Base-by-base conservation (phyloP, 2,797 vertebrate species). In the Galago senegalensis region DNA sequence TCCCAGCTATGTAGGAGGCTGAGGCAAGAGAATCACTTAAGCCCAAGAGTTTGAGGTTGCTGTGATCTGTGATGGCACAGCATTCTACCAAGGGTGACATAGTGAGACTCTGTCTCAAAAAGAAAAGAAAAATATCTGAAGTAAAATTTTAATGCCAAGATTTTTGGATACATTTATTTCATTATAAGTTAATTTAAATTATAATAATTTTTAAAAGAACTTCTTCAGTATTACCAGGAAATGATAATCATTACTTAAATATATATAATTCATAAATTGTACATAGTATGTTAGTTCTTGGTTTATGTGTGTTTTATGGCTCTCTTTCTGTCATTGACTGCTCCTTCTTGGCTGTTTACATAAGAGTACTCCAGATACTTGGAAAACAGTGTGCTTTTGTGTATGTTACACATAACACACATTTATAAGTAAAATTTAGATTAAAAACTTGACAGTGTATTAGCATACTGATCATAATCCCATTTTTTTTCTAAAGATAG, bases 391-490 rank as follows among this genome's bases (percentile, higher is more conserved):
- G 49, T 81, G 16, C 60, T 73, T 91, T 81, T 91, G 13, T 88
- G 12, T 95, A 46, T 91, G 21, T 65, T 73, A 69, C 10, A 11
- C 34, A 27, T 40, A 9, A 77, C 13, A 23, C 72, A 23, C 72
- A 87, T 75, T 86, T 92, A 2, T 67, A 60, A 61, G 31, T 89
- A 86, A 93, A 94, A 82, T 83, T 77, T 93, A 94, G 93, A 76
- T 85, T 14, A 70, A 86, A 89, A 85, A 81, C 9, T 87, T 79
- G 56, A 63, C 58, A 80, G 83, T 83, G 3, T 82, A 34, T 81
- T 94, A 61, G 16, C 34, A 20, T 80, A 31, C 87, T 94, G 53
- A 43, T 85, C 20, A 77, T 80, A 93, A 80, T 84, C 40, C 16
- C 63, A 3, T 31, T 17, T n/a, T 67, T 67, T 61, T 49, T 7